Conservation (phyloP, 2,113 vertebrate genomes). For the Parotia lawesii region DNA sequence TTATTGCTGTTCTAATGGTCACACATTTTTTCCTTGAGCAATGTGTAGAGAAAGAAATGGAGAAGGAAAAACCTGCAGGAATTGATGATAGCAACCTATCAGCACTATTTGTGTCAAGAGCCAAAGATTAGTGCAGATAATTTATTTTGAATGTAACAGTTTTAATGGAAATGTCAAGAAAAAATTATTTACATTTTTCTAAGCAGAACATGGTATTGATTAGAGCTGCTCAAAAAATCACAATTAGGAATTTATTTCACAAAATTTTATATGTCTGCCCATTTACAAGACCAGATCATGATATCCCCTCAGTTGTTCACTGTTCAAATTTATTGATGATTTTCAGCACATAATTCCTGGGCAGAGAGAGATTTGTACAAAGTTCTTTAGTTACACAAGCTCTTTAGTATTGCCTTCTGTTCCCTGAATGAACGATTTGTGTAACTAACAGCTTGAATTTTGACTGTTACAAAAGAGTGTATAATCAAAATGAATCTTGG, state of each 20-base stretch:
- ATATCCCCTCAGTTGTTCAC: background rate
- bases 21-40: background rate
- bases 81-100: background rate
- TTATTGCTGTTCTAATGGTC: background rate
- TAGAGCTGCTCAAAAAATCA: background rate
- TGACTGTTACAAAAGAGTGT: background rate
- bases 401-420: background rate
- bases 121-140: background rate
- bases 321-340: slow-evolving; percentile 11
- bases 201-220: background rate
- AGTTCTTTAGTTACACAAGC: background rate
- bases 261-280: slow-evolving; percentile 15
- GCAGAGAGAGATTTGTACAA: background rate
- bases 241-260: slow-evolving; percentile 48
- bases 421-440: background rate
- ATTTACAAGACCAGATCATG: slow-evolving; percentile 8
- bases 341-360: background rate
- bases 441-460: background rate
- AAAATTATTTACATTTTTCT: slow-evolving; percentile 31
- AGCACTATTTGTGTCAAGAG: background rate
- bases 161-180: slow-evolving; percentile 35
- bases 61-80: background rate
- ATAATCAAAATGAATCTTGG: background rate
- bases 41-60: slow-evolving; percentile 1
- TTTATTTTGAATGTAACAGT: background rate